A percentile compares a stretch with the other conserved stretches of the same genome.
These are phyloP conservation scores for Aleiodes sp. DNA, from an alignment of 1,140 invertebrate genomes.

Conservation along the genomic window DNA sequence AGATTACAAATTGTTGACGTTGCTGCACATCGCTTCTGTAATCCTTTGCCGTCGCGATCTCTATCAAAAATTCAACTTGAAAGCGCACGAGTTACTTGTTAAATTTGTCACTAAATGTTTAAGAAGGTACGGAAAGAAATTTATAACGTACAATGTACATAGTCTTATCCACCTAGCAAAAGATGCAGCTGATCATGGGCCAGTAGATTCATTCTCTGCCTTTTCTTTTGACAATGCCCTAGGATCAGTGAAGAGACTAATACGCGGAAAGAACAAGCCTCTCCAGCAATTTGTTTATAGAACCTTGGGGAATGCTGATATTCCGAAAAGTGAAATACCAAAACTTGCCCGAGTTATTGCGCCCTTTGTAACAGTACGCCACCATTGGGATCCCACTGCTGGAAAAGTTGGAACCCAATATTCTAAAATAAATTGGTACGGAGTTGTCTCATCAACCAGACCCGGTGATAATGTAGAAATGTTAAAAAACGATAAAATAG, in stretches of 20 bases:
- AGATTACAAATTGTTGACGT: neutral
- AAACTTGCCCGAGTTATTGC: too few relatives aligned
- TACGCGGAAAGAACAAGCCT: neutral
- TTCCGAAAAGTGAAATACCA: too few relatives aligned
- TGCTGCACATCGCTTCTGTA: neutral
- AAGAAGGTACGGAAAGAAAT: neutral
- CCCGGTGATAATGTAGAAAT: too few relatives aligned
- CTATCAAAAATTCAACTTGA: neutral
- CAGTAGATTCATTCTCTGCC: neutral
- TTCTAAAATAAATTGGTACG: too few relatives aligned
- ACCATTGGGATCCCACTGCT: too few relatives aligned
- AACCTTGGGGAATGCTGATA: too few relatives aligned
- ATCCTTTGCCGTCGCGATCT: neutral
- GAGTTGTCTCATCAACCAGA: too few relatives aligned
- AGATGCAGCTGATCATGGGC: neutral
- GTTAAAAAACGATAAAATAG: too few relatives aligned
- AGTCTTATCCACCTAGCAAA: neutral
- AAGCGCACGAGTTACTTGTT: neutral
- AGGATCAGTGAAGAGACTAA: neutral
- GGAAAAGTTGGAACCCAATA: too few relatives aligned
- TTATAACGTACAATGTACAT: neutral
- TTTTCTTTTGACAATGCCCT: neutral
- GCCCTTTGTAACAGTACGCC: too few relatives aligned
- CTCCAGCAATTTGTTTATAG: neutral
- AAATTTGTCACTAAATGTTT: conserved; percentile 33